phyloP scores from a whole-genome alignment of 1,140 invertebrate species.

The Berghia stephanieae region DNA sequence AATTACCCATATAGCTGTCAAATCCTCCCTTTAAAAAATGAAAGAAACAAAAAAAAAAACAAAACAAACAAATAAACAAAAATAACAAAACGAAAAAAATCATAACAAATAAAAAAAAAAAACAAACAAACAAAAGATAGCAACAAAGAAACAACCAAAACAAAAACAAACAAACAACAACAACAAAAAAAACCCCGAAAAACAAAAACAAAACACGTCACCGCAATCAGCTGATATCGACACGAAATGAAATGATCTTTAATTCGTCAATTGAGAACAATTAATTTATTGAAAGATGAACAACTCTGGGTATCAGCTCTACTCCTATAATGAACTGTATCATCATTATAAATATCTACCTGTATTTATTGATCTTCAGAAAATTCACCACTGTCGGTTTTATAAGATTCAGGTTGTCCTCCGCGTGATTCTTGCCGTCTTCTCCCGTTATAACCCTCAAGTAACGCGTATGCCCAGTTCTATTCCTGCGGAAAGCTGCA shows the following conservation, averaged over 20 bases:
- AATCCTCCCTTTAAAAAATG: too few species aligned
- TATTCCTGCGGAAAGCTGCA: constrained; percentile 32
- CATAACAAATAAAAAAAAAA: too few species aligned
- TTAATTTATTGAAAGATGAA: not conserved
- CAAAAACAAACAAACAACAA: too few species aligned
- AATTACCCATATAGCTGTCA: too few species aligned
- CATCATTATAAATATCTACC: not conserved
- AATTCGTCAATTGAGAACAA: not conserved
- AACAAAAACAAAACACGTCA: too few species aligned
- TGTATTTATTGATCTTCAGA: constrained; percentile 29
- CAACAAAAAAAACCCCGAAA: too few species aligned
- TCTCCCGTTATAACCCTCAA: constrained; percentile 16
- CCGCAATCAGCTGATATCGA: not conserved
- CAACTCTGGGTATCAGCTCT: not conserved
- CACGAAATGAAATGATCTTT: not conserved
- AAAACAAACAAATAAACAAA: too few species aligned
- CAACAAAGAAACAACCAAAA: too few species aligned
- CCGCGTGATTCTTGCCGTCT: not conserved
- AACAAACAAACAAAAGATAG: too few species aligned
- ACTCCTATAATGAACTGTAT: not conserved
- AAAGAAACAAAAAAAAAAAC: too few species aligned
- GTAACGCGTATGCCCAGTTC: constrained; percentile 50
- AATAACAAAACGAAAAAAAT: too few species aligned
- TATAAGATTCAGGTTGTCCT: not conserved
- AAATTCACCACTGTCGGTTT: constrained; percentile 25